Base-by-base conservation (phyloP, 2,888 invertebrate genomes). In the Choreutis nemorana region DNA sequence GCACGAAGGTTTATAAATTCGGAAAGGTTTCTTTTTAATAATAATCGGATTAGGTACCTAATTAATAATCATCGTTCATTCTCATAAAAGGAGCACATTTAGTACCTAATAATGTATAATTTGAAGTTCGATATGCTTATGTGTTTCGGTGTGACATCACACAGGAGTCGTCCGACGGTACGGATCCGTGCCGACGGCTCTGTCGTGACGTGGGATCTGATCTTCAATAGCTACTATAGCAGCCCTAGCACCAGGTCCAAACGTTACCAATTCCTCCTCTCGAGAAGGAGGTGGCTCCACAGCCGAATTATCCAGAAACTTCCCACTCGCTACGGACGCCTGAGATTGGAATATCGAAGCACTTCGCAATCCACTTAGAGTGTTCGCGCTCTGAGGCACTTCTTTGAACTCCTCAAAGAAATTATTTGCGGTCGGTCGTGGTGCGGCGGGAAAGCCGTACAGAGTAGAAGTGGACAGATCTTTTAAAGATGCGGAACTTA, bases 181-280 rank as follows among this genome's bases (percentile, higher is more conserved):
- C 1, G 81, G 75, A 42, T 84, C 83, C 23, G 81, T 70, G 44
- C 81, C 70, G 28, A 82, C 65, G 33, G 70, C 66, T 50, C 83
- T 66, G 55, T 72, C 63, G 42, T 75, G 61, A 30, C 77, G 55
- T 28, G 58, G 36, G 27, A 68, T 56, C 9, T 57, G 59, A 2
- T 47, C 47, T 1, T 64, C 62, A 59, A 57, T 29, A 51, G 40
- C 24, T 54, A 52, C 26, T n/a, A n/a, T n/a, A 79, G 73, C 41
- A 80, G 43, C 15, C 27, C 70, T 47, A 25, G 81, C 81, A 20
- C 85, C 87, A 31, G 85, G 73, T 45, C 87, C 86, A 52, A 88
- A 88, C 7, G 87, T 86, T 25, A 87, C 86, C 51, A 87, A 82
- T 45, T 88, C 88, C 40, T 86, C 86, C 37, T 84, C 83, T 27